Conservation (phyloP, 2,113 vertebrate genomes). For the Candoia aspera region DNA sequence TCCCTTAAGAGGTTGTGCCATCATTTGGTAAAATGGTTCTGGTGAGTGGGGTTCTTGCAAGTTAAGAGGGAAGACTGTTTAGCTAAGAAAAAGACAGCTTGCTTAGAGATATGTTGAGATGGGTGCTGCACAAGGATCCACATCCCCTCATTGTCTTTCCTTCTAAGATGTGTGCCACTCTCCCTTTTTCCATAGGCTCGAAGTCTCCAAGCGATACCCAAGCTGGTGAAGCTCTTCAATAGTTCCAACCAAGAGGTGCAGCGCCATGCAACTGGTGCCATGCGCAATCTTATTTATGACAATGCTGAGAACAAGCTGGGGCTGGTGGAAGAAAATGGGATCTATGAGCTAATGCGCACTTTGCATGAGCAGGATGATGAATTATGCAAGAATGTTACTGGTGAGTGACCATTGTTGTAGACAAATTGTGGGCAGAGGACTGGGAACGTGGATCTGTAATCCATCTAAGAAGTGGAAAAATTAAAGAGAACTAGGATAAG, state of each 20-base stretch:
- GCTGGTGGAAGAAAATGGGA: conserved; percentile 86
- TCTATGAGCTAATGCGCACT: conserved; percentile 81
- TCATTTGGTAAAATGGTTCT: neutral
- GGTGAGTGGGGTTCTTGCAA: neutral
- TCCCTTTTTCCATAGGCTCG: conserved; percentile 77
- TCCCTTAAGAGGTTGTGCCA: neutral
- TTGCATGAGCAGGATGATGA: conserved; percentile 85
- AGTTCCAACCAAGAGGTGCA: conserved; percentile 91
- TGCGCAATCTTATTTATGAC: conserved; percentile 94
- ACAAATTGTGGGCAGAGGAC: neutral
- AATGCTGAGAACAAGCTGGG: conserved; percentile 88
- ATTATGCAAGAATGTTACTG: conserved; percentile 92
- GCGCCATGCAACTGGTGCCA: conserved; percentile 90
- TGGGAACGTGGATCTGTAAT: neutral
- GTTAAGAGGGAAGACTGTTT: neutral
- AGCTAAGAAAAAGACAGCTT: neutral
- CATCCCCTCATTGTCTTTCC: neutral
- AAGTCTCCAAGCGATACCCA: conserved; percentile 84
- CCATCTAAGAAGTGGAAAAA: neutral
- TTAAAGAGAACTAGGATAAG: too few relatives aligned
- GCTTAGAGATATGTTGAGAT: neutral
- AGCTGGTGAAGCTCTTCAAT: conserved; percentile 90
- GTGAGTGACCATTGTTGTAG: conserved; percentile 56
- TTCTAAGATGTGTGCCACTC: rapidly evolving
- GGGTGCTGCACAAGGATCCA: neutral